Conservation (phyloP, 2,888 invertebrate species). For the Oegoconia quadripuncta region DNA sequence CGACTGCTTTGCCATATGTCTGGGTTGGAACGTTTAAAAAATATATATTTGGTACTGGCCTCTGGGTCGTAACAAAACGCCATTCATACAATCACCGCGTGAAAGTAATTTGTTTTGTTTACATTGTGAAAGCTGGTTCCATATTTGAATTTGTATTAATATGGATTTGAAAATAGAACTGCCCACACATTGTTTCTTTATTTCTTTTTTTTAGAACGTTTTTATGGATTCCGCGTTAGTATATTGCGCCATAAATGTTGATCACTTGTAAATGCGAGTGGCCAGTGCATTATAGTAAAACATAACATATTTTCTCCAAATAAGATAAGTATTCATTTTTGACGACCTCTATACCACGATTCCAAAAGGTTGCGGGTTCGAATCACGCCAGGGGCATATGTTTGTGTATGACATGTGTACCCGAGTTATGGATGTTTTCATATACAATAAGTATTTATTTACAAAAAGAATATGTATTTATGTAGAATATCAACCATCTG, state of each 20-base stretch:
- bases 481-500: no score
- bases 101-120: conserved; percentile 47
- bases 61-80: conserved; percentile 29
- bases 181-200: conserved; percentile 43
- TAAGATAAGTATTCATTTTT: no score
- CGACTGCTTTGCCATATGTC: conserved; percentile 42
- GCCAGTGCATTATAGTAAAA: conserved; percentile 1
- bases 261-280: conserved; percentile 15
- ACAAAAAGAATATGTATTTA: no score
- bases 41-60: conserved; percentile 22
- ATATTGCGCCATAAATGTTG: conserved; percentile 25
- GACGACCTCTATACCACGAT: no score
- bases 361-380: no score
- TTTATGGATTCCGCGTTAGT: conserved; percentile 24
- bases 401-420: no score
- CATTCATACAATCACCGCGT: conserved; percentile 34
- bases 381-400: no score
- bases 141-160: conserved; percentile 53
- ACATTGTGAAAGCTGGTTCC: conserved; percentile 45
- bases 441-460: no score
- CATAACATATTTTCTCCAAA: no score
- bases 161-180: conserved; percentile 39
- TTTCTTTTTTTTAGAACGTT: conserved; percentile 18
- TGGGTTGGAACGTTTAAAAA: conserved; percentile 27
- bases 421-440: no score